Evolutionary conservation across 2,113 vertebrate genomes (phyloP), one percentile per base, ranked within the genome.

Genomic region (Forbesichthys papilliferus): DNA sequence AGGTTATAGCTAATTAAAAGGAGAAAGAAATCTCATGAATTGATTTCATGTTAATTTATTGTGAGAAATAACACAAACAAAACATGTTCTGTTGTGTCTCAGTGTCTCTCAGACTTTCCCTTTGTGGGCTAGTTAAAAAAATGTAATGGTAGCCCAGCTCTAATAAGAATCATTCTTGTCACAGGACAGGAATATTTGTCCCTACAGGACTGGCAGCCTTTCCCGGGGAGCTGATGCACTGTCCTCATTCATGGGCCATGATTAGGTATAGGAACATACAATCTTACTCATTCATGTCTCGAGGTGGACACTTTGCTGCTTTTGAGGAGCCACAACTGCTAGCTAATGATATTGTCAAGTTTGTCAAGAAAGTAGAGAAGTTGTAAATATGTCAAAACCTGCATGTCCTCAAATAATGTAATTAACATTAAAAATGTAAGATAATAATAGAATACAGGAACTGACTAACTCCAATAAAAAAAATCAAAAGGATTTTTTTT

Each of bases 261-360:
- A 16, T 60, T 0, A 58, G 54, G 27, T 95, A 86, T 78, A 81
- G 34, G 57, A 94, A 95, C 79, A 87, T 96, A n/a, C 34, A 84
- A 61, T 92, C 85, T 53, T 95, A 93, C 83, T 80, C 90, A 9
- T 94, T 92, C 69, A 94, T 96, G 94, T 85, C 93, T 7, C 71
- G 58, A 6, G 95, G 95, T 9, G 94, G 95, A 0, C 95, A 96
- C 86, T 96, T 96, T 60, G 93, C 94, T 47, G 95, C 95, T 54
- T 93, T 96, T 52, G 93, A 96, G 73, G 93, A 96, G 73, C 94
- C 95, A 10, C 83, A 84, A 67, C 92, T 96, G 48, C 77, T 96
- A 5, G 93, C 94, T 48, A 58, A 91, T 11, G 94, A 96, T 75
- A 42, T 96, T 52, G 48, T 91, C 4, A 84, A 92, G 53, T 95